Base-by-base conservation (phyloP, 2,797 vertebrate species). In the Trematomus bernacchii region DNA sequence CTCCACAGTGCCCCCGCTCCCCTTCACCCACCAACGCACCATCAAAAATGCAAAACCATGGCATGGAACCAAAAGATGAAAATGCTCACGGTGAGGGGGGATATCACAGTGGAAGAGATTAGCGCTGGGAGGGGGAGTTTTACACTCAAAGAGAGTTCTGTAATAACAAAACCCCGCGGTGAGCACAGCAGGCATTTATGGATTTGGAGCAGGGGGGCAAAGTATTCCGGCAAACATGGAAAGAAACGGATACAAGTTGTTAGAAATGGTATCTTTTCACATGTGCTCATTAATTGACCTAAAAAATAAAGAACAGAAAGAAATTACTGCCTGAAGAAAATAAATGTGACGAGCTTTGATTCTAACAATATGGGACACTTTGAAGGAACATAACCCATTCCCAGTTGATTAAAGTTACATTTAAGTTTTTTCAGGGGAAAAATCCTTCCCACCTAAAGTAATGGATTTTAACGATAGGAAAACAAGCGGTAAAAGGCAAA, bases 1-100 rank as follows among this genome's bases (percentile, higher is more conserved):
- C 77, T 75, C 73, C 54, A 19, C 76, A 14, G 66, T 18, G 63
- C 78, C 76, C 71, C 71, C 1, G 5, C 1, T 46, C 53, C 6
- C 43, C 74, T 55, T 61, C 67, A 23, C 30, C 65, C 72, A 44
- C 87, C 83, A 70, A 88, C 77, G 64, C 85, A 42, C 71, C 80
- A 87, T 87, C 77, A 87, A 83, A 87, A 83, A 83, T 81, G 85
- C 76, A 87, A 73, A 84, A 80, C 55, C 66, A 4, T 76, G 65
- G 71, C 76, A 62, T 21, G 75, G 79, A 79, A 82, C 63, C 84
- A 76, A 44, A 85, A 80, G 80, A 76, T 66, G 76, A 87, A 67
- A 76, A 82, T 42, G 83, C 77, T 84, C 54, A 1, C 61, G 82
- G 82, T 82, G 77, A 64, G 43, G 16, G 42, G 69, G 62, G 60